A percentile compares a stretch with the other conserved stretches of the same genome.
These are phyloP conservation scores for Cyanocitta stelleri DNA, from an alignment of 2,113 vertebrate species.

Conservation along the genomic window DNA sequence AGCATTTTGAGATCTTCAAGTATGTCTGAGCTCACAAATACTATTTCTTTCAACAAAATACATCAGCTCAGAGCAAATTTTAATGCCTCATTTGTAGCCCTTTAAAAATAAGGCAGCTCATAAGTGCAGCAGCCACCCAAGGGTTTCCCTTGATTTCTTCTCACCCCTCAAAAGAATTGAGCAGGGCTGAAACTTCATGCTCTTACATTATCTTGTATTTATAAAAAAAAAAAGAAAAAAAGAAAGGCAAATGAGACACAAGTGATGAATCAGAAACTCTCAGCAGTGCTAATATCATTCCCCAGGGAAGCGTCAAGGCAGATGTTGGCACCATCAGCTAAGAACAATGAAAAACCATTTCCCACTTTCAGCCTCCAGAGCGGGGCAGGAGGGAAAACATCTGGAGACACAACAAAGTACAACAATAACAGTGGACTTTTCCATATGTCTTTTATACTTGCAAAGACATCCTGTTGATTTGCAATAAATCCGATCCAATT, in stretches of 20 bases:
- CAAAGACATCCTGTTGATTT: constrained; percentile 36
- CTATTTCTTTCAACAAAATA: background rate
- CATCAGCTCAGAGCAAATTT: background rate
- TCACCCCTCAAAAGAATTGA: background rate
- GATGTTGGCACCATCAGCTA: constrained; percentile 9
- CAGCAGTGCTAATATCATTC: background rate
- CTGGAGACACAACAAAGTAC: background rate
- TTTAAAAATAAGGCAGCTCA: background rate
- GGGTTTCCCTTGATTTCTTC: background rate
- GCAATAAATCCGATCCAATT: constrained; percentile 35
- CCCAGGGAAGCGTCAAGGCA: background rate
- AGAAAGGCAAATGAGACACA: background rate
- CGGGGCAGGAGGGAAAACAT: constrained; percentile 18
- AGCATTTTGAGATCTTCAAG: background rate
- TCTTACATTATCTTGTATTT: background rate
- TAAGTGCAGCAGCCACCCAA: background rate
- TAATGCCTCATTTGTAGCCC: background rate
- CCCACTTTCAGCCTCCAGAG: background rate
- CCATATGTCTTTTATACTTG: constrained; percentile 1
- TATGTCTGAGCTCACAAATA: background rate
- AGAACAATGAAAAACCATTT: background rate
- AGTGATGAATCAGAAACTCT: background rate
- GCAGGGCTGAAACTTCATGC: background rate
- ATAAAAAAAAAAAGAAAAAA: background rate
- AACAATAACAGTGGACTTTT: background rate